A percentile compares a stretch with the other conserved stretches of the same genome.
Evolutionary conservation across 2,797 vertebrate species (phyloP).

Genomic region (Eutrigla gurnardus): DNA sequence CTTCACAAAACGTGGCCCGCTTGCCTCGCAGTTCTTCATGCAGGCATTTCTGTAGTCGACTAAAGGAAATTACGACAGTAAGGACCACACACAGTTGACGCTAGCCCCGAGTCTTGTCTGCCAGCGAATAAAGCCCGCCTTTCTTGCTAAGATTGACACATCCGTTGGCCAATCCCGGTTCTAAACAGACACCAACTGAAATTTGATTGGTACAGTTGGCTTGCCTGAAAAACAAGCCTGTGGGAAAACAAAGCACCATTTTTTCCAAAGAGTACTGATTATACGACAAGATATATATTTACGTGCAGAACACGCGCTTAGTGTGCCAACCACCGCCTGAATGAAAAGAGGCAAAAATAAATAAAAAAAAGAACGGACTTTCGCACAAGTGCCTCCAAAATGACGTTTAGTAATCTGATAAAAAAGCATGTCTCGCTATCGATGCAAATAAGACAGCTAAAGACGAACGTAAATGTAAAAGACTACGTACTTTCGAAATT

Average conservation of each 20-base stretch:
- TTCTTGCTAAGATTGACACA: neutral
- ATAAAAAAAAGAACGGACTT: neutral
- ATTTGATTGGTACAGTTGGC: conserved; percentile 13
- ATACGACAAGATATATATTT: fast-evolving
- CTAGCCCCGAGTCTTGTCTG: conserved; percentile 10
- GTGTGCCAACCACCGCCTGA: neutral
- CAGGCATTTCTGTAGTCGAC: conserved; percentile 45
- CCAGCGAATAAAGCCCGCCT: neutral
- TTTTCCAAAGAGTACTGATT: conserved; percentile 17
- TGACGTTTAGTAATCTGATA: neutral
- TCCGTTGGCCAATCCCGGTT: neutral
- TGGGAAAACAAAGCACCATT: fast-evolving
- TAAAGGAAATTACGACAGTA: conserved; percentile 72
- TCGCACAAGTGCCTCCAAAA: no score
- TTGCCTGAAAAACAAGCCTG: fast-evolving
- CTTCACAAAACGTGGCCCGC: conserved; percentile 65
- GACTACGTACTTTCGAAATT: no score
- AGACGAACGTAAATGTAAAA: no score
- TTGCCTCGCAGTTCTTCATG: neutral
- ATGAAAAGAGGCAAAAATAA: neutral
- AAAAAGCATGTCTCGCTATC: neutral
- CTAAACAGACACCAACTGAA: fast-evolving
- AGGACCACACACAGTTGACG: fast-evolving
- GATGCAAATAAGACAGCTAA: no score
- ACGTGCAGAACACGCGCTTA: neutral